Base-by-base conservation (phyloP, 2,888 invertebrate genomes). In the Nemotelus pantherinus region DNA sequence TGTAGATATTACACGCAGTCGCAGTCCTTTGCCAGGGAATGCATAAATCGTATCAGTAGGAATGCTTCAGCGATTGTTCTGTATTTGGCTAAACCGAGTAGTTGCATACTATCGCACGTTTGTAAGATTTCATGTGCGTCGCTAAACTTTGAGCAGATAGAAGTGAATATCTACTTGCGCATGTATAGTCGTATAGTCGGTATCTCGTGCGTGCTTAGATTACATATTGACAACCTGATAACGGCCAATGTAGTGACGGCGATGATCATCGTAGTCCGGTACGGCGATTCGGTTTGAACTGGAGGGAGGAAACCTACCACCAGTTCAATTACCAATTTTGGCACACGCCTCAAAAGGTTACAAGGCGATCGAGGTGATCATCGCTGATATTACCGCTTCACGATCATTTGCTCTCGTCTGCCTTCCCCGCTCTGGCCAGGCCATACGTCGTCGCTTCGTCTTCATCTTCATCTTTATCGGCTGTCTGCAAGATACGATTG, bases 301-400 rank as follows among this genome's bases (percentile, higher is more conserved):
- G 58, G 79, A 76, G 77, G 70, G 77, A 77, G 75, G 67, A 57
- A 75, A 71, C 77, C 47, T 65, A 77, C 77, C 63, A 79, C 79
- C 77, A 80, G 77, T 79, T 78, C 78, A 80, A 80, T 81, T 80
- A 77, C 81, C 81, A 81, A 81, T 81, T 81, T 81, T 79, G 81
- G 81, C 81, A 79, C 80, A 80, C 80, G 80, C 80, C 81, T 78
- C 79, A 80, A 79, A 81, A 81, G 80, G 80, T 79, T 80, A 80
- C 76, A 76, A 76, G 76, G 76, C 76, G 48, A 65, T 65, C 65
- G 76, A 76, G 74, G 63, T 60, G 74, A 74, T 74, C 74, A 25
- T 63, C 63, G 57, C 74, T 48, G 70, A 70, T 53, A 70, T 55
- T 47, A 70, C 55, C 55, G 70, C 9, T 9, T 5, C 55, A 6